These are phyloP conservation scores for Zaprionus ornatus DNA, from an alignment of 1,140 invertebrate species.

Conservation along the genomic window DNA sequence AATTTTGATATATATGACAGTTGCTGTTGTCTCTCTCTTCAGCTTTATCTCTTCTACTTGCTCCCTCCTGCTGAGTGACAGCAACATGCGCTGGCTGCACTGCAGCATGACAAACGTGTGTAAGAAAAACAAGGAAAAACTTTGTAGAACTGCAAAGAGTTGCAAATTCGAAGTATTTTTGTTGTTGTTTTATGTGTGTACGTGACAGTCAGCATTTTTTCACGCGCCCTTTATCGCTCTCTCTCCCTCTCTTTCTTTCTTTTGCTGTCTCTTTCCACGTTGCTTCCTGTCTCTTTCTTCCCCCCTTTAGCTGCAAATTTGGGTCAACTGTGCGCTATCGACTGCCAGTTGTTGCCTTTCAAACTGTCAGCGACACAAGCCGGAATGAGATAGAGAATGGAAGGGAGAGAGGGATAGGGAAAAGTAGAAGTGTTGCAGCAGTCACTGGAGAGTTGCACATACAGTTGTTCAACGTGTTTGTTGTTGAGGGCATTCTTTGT, in stretches of 20 bases:
- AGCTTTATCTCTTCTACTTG: background rate
- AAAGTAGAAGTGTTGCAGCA: slow-evolving; percentile 56
- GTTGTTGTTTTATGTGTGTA: slow-evolving; percentile 38
- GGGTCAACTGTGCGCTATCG: slow-evolving; percentile 80
- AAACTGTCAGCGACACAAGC: slow-evolving; percentile 63
- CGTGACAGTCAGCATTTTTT: slow-evolving; percentile 56
- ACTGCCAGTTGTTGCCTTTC: slow-evolving; percentile 67
- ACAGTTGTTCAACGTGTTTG: slow-evolving; percentile 16
- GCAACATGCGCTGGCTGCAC: slow-evolving; percentile 64
- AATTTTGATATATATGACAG: slow-evolving; percentile 61
- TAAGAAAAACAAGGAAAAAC: slow-evolving; percentile 11
- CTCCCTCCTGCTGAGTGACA: slow-evolving; percentile 43
- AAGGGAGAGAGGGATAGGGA: background rate
- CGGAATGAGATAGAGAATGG: background rate
- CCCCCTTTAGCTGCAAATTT: slow-evolving; percentile 41
- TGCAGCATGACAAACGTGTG: slow-evolving; percentile 55
- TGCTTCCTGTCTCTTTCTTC: background rate
- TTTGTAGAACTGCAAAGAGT: slow-evolving; percentile 38
- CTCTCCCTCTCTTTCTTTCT: background rate
- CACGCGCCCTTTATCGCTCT: background rate
- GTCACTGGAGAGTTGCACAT: slow-evolving; percentile 59
- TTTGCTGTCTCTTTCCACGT: background rate
- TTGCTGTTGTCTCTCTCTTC: slow-evolving; percentile 11
- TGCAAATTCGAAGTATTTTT: slow-evolving; percentile 32
- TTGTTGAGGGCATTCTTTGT: background rate